These are phyloP conservation scores for Cosmorhoe ocellata DNA, from an alignment of 2,888 invertebrate genomes.

Conservation along the genomic window DNA sequence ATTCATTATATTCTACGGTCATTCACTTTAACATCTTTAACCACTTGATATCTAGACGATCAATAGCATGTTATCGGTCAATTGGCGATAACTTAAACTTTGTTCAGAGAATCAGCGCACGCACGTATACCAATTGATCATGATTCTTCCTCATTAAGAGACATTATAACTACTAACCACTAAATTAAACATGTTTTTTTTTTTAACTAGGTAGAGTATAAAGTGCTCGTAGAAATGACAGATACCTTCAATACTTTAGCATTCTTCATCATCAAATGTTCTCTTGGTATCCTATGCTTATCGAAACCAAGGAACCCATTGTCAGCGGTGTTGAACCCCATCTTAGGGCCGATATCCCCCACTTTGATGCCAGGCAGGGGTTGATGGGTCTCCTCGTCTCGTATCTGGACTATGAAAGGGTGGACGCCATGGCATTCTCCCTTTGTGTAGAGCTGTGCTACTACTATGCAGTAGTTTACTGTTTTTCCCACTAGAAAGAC, in stretches of 20 bases:
- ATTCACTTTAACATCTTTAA: not conserved
- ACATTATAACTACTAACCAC: too few relatives aligned
- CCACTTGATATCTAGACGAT: not conserved
- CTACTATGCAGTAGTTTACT: constrained; percentile 93
- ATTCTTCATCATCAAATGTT: constrained; percentile 95
- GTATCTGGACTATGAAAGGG: constrained; percentile 94
- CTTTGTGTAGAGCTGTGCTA: constrained; percentile 92
- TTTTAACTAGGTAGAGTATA: too few relatives aligned
- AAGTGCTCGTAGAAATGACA: too few relatives aligned
- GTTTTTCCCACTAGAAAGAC: constrained; percentile 91
- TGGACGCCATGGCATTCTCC: constrained; percentile 92
- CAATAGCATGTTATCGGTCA: not conserved
- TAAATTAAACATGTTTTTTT: too few relatives aligned
- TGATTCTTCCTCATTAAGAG: too few relatives aligned
- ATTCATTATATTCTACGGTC: not conserved
- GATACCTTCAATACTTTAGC: constrained; percentile 85
- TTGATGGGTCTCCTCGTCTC: constrained; percentile 91
- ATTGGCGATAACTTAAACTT: not conserved
- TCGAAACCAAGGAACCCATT: constrained; percentile 95
- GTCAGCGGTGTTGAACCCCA: constrained; percentile 94
- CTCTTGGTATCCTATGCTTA: constrained; percentile 91
- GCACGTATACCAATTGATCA: too few relatives aligned
- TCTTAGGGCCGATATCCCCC: constrained; percentile 95
- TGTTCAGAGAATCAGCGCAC: too few relatives aligned
- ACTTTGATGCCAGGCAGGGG: constrained; percentile 93